Base-by-base conservation (phyloP, 1,140 invertebrate species). In the Tyrophagus putrescentiae region DNA sequence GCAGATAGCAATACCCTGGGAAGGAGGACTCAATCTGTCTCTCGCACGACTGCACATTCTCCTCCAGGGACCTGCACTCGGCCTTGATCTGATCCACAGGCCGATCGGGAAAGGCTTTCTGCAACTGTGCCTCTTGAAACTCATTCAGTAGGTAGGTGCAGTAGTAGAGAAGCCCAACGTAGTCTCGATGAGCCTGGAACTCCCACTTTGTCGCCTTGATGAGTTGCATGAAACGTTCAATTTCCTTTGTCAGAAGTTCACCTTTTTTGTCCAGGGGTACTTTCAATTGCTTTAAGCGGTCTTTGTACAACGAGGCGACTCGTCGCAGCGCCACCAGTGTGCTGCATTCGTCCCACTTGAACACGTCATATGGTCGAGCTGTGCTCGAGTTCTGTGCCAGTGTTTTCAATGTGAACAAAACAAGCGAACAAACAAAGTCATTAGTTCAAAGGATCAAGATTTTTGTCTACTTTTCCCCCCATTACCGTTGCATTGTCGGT, bases 1-100 rank as follows among this genome's bases (percentile, higher is more conserved):
- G n/a, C 11, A 54, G 31, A 54, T 54, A 54, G n/a, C n/a, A n/a
- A n/a, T 42, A 23, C 18, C 18, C 25, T 23, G 41, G 25, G 18
- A 42, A n/a, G 18, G 25, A 21, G 41, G 18, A 21, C 36, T 39
- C 21, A 39, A 39, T 13, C 21, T 39, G 13, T 21, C 36, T 39
- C 36, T 39, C 13, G 21, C 13, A 13, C 36, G 21, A 13, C 36
- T 13, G 21, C 21, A 39, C 21, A 13, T 39, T 39, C 36, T 13
- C 36, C 36, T 13, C 31, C 45, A 48, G 31, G 45, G 7, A 29
- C 31, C 13, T n/a, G 85, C 70, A 36, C 83, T 62, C 80, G 84
- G 25, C 82, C 83, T 79, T 86, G 85, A 63, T 78, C 76, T 29
- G 87, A 66, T 72, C n/a, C n/a, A n/a, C n/a, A n/a, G n/a, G n/a